Base-by-base conservation (phyloP, 2,888 invertebrate species). In the Sepioteuthis lessoniana region DNA sequence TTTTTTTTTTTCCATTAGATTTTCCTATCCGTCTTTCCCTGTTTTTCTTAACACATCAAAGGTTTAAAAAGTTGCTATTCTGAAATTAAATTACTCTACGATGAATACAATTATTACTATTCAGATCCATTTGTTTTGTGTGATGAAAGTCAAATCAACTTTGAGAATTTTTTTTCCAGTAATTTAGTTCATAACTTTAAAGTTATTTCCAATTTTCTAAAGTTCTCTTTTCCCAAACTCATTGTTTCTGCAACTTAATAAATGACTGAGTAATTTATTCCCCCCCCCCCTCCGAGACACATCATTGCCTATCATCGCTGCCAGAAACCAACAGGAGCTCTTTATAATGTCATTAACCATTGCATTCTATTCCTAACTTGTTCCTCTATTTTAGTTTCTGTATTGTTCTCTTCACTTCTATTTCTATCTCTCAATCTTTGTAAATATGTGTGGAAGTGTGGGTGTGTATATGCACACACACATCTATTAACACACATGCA, bases 291-390 rank as follows among this genome's bases (percentile, higher is more conserved):
- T 16, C 76, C n/a, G 4, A 35, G n/a, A 76, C 3, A 76, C 76
- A n/a, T 76, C 16, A 8, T 60, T 60, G 31, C 31, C 31, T 31
- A 8, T 35, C 35, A 76, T 76, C 19, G 76, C 76, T 76, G 76
- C 76, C 76, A 76, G 76, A 76, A 76, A 76, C 76, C 76, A 76
- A 35, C 76, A 76, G n/a, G 76, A 76, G 76, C 76, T 76, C 76
- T 76, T 76, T n/a, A 76, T 76, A 0, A 76, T 35, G 76, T 76
- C 76, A 76, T 76, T n/a, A 76, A 76, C 76, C n/a, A 76, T 76
- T 76, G 76, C 76, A 76, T 76, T 76, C 35, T 76, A 16, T 76
- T 76, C 35, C 76, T n/a, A 76, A 76, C 35, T 76, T 76, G 76
- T 55, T 55, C 55, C 2, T 76, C 76, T 76, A 76, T 76, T 76